Base-by-base conservation (phyloP, 2,888 invertebrate species). In the Deilephila elpenor region DNA sequence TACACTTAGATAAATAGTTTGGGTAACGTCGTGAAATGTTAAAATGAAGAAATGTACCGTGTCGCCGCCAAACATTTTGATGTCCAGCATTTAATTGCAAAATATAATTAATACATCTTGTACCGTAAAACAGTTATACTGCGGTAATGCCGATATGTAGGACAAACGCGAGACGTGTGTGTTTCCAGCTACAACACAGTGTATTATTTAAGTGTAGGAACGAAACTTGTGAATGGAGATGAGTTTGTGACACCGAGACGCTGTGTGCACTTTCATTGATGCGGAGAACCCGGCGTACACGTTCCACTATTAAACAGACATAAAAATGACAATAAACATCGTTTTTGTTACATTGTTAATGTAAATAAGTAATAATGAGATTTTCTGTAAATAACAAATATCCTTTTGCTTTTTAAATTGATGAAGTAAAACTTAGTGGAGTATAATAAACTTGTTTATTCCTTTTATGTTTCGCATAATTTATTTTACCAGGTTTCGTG, bases 71-170 rank as follows among this genome's bases (percentile, higher is more conserved):
- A 67, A 88, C 89, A 90, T 91, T 91, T 89, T 88, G 89, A 91
- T 89, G 87, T 88, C 84, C 84, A 86, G 77, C 78, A 86, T 92
- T 90, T 92, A 92, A 93, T 93, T 92, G 91, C 92, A 88, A 88
- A 90, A 92, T 91, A 92, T 93, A 92, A 93, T 93, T 92, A 93
- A 93, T 91, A 85, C 78, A 84, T 90, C 82, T 82, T 83, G 83
- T 81, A 78, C 80, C 74, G 82, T 79, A 83, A 87, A 88, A 86
- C 84, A 80, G 86, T 83, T 84, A 85, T 81, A 84, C 83, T 86
- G 78, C 84, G 85, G 86, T 86, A 88, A 89, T 86, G 84, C 85
- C 81, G 84, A 77, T 78, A 88, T 84, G 75, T 86, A 78, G 82
- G 85, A 78, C 82, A 79, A 51, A 51, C 34, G 37, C 20, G 32